A percentile compares a stretch with the other conserved stretches of the same genome.
Evolutionary conservation across 2,888 invertebrate genomes (phyloP).

Genomic region (Lysandra bellargus): DNA sequence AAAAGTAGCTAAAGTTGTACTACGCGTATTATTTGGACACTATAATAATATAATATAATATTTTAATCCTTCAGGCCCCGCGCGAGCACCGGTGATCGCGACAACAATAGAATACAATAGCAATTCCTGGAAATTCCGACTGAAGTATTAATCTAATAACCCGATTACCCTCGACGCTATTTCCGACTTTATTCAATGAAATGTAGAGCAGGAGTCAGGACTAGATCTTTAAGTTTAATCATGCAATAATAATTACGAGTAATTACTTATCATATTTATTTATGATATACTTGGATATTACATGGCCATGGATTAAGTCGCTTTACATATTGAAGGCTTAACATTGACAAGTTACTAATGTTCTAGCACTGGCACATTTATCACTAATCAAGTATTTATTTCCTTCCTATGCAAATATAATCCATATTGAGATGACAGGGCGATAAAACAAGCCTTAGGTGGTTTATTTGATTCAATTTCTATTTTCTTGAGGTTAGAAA

Average conservation of each 20-base stretch:
- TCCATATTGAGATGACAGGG: background rate
- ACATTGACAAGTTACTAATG: background rate
- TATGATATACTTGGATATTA: background rate
- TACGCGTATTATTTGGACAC: no score
- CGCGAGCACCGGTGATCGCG: no score
- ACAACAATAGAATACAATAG: no score
- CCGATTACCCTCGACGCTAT: background rate
- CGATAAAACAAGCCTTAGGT: background rate
- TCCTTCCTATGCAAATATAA: background rate
- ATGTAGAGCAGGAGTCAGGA: background rate
- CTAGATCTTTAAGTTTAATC: background rate
- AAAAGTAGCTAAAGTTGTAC: no score
- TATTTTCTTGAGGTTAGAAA: no score
- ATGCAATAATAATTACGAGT: background rate
- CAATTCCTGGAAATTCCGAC: no score
- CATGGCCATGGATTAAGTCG: background rate
- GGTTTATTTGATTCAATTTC: no score
- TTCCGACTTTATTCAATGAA: background rate
- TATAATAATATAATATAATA: no score
- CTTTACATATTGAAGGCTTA: constrained; percentile 4
- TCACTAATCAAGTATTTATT: constrained; percentile 9
- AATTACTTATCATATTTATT: constrained; percentile 12
- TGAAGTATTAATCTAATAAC: no score
- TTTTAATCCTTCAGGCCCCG: no score
- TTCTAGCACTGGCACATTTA: background rate